phyloP scores from a whole-genome alignment of 2,888 invertebrate genomes.

The Ditylenchus weischeri region DNA sequence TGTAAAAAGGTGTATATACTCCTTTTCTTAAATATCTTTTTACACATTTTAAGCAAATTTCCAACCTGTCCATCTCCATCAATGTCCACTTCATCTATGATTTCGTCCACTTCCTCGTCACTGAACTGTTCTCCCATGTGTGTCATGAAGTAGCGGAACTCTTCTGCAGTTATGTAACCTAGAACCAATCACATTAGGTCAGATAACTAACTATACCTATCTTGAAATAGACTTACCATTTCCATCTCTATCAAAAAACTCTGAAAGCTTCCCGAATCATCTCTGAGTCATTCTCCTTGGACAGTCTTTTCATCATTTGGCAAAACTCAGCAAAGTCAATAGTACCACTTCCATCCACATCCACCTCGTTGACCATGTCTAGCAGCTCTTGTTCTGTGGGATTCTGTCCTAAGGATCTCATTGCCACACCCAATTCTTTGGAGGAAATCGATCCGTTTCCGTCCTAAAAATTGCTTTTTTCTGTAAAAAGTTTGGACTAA shows the following conservation, averaged over 20 bases:
- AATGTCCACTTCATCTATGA: slow-evolving; percentile 58
- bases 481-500: no score
- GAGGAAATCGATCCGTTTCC: slow-evolving; percentile 59
- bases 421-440: slow-evolving; percentile 60
- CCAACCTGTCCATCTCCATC: slow-evolving; percentile 58
- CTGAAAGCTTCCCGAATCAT: slow-evolving; percentile 53
- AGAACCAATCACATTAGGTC: neutral
- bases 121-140: slow-evolving; percentile 59
- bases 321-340: slow-evolving; percentile 43
- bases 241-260: slow-evolving; percentile 48
- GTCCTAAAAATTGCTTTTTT: slow-evolving; percentile 45
- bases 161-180: neutral
- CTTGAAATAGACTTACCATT: slow-evolving; percentile 46
- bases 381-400: slow-evolving; percentile 60
- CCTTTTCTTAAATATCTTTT: no score
- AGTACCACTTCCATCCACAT: slow-evolving; percentile 44
- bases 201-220: neutral
- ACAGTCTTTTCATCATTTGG: slow-evolving; percentile 12
- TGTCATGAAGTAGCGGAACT: slow-evolving; percentile 58
- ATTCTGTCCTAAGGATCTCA: slow-evolving; percentile 60
- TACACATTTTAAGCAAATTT: neutral
- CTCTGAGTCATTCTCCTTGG: slow-evolving; percentile 57
- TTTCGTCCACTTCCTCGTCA: slow-evolving; percentile 59
- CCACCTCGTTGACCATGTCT: slow-evolving; percentile 58
- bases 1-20: no score